Conservation (phyloP, 2,888 invertebrate species). For the Thecophora atra region DNA sequence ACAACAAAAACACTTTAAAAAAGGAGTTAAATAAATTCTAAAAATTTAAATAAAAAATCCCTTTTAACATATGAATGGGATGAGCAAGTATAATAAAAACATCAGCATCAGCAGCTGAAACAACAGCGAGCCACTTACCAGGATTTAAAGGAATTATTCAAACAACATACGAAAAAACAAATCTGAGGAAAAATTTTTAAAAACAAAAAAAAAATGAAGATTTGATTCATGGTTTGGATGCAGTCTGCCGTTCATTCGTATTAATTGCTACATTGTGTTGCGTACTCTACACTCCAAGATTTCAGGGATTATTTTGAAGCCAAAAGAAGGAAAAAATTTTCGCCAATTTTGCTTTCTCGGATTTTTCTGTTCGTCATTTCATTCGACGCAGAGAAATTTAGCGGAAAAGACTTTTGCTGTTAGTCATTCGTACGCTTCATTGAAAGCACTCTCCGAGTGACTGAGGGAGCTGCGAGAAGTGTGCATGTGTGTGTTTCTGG, state of each 20-base stretch:
- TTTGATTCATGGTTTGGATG: neutral
- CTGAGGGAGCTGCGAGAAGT: neutral
- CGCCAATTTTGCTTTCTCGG: neutral
- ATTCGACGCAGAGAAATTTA: constrained; percentile 1
- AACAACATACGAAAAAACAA: neutral
- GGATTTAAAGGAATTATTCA: constrained; percentile 16
- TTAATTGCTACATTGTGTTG: constrained; percentile 23
- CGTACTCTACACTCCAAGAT: neutral
- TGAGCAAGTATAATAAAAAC: neutral
- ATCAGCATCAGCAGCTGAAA: neutral
- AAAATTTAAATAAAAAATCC: constrained; percentile 10
- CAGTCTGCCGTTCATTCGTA: neutral
- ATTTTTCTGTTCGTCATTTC: neutral
- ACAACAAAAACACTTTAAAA: neutral
- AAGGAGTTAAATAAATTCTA: neutral
- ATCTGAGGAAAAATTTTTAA: neutral
- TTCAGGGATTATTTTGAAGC: too few species aligned
- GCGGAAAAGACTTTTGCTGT: constrained; percentile 19
- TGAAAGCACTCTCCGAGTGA: neutral
- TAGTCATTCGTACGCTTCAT: neutral
- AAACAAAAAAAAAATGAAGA: neutral
- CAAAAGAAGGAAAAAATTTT: constrained; percentile 2
- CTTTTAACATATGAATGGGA: constrained; percentile 10
- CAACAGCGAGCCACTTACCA: constrained; percentile 3
- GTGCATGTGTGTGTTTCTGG: neutral